Percentiles rank a stretch among this genome's conserved stretches.
Evolutionary conservation across 2,113 vertebrate genomes (phyloP).

Genomic region (Zingel zingel): DNA sequence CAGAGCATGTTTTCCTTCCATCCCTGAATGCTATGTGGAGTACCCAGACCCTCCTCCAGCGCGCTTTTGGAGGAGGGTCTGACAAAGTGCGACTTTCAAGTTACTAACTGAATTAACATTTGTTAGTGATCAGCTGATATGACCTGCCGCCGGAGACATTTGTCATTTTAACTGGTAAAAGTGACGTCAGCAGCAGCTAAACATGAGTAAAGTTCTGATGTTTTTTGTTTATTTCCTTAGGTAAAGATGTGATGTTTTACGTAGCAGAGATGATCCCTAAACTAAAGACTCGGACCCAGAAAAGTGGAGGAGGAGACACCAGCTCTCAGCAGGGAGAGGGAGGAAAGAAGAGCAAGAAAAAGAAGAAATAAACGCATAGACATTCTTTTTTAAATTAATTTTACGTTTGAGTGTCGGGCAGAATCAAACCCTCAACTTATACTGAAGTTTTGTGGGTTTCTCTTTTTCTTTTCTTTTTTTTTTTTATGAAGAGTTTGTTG

Average conservation of each 20-base stretch:
- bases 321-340: constrained; percentile 92
- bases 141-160: too few species aligned
- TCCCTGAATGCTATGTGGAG: too few species aligned
- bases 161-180: too few species aligned
- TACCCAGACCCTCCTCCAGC: too few species aligned
- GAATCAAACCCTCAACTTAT: background rate
- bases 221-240: constrained; percentile 70
- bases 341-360: constrained; percentile 97
- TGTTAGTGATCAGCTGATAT: too few species aligned
- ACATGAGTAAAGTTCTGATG: background rate
- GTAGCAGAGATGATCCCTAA: constrained; percentile 98
- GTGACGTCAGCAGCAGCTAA: too few species aligned
- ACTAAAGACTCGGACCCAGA: constrained; percentile 95
- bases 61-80: too few species aligned
- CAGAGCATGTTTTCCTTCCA: too few species aligned
- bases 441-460: background rate
- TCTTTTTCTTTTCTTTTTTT: background rate
- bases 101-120: too few species aligned
- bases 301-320: constrained; percentile 90
- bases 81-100: too few species aligned
- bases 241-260: constrained; percentile 94
- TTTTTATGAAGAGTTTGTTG: background rate
- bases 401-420: background rate
- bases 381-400: background rate
- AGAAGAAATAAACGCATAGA: constrained; percentile 89